Percentiles rank a stretch among this genome's conserved stretches.
phyloP scores from a whole-genome alignment of 2,888 invertebrate genomes.

The Polyommatus iphigenia region DNA sequence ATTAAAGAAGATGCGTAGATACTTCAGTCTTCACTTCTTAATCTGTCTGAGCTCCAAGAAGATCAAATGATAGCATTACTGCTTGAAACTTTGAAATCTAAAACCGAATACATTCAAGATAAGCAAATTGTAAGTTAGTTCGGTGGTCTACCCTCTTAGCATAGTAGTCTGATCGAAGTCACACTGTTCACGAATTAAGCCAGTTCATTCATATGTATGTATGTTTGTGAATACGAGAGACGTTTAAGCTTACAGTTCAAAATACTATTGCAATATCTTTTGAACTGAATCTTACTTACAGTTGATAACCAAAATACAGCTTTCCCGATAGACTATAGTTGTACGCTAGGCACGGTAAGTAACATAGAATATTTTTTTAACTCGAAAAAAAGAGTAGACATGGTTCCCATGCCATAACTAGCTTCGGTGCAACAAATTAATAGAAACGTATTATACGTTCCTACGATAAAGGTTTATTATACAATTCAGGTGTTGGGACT shows the following conservation, averaged over 20 bases:
- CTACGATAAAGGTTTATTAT: too few relatives aligned
- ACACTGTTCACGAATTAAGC: slow-evolving; percentile 6
- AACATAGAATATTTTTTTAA: too few relatives aligned
- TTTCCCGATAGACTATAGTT: too few relatives aligned
- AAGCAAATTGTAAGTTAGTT: slow-evolving; percentile 19
- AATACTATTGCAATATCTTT: slow-evolving; percentile 4
- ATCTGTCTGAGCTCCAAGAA: not conserved
- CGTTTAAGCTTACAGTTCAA: not conserved
- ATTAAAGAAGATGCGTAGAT: too few relatives aligned
- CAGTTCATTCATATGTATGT: slow-evolving; percentile 16
- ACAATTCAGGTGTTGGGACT: too few relatives aligned
- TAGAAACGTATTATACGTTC: too few relatives aligned
- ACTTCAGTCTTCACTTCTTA: too few relatives aligned
- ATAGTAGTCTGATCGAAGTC: slow-evolving; percentile 14
- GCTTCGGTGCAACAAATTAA: too few relatives aligned
- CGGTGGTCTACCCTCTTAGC: slow-evolving; percentile 10
- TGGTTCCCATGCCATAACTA: too few relatives aligned
- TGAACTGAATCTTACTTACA: not conserved
- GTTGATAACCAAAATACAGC: not conserved
- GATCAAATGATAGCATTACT: not conserved
- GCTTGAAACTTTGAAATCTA: slow-evolving; percentile 32
- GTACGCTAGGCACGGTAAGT: not conserved
- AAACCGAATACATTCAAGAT: not conserved
- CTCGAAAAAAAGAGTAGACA: too few relatives aligned
- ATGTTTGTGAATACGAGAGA: slow-evolving; percentile 7